Evolutionary conservation across 1,140 invertebrate species (phyloP).

Genomic region (Lordiphosa stackelbergi): DNA sequence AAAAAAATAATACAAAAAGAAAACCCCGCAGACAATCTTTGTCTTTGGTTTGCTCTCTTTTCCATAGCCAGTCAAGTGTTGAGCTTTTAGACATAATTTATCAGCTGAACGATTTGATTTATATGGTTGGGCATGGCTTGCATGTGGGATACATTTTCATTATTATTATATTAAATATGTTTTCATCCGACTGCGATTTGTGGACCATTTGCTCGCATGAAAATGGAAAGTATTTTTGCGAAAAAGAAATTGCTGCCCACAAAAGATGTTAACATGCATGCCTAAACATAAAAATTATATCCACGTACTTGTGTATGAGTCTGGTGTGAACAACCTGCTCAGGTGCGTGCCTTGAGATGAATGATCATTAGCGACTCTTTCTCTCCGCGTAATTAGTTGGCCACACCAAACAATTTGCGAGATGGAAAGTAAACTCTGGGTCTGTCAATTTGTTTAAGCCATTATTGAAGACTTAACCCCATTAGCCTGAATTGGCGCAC

Average conservation of each 20-base stretch:
- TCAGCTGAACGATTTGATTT: constrained; percentile 72
- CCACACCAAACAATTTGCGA: constrained; percentile 56
- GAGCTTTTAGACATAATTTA: constrained; percentile 66
- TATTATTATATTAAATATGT: constrained; percentile 4
- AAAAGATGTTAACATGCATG: constrained; percentile 63
- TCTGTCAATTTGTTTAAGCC: constrained; percentile 53
- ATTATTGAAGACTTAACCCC: constrained; percentile 73
- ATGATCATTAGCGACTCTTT: constrained; percentile 10
- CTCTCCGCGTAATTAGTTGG: constrained; percentile 50
- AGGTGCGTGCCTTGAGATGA: constrained; percentile 21
- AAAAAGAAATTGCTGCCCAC: constrained; percentile 63
- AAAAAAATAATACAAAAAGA: neutral
- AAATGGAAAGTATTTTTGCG: constrained; percentile 64
- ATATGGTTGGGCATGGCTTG: constrained; percentile 71
- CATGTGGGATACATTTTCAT: constrained; percentile 28
- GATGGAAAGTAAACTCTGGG: constrained; percentile 57
- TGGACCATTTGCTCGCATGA: constrained; percentile 54
- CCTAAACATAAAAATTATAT: constrained; percentile 66
- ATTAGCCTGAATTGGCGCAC: constrained; percentile 73
- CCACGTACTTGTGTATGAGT: constrained; percentile 15
- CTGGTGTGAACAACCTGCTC: constrained; percentile 16
- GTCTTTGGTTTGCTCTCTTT: constrained; percentile 18
- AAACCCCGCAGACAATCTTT: constrained; percentile 8
- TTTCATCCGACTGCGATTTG: constrained; percentile 48
- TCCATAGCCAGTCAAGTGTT: constrained; percentile 64